phyloP scores from a whole-genome alignment of 2,113 vertebrate genomes.

The Elephantulus edwardii region DNA sequence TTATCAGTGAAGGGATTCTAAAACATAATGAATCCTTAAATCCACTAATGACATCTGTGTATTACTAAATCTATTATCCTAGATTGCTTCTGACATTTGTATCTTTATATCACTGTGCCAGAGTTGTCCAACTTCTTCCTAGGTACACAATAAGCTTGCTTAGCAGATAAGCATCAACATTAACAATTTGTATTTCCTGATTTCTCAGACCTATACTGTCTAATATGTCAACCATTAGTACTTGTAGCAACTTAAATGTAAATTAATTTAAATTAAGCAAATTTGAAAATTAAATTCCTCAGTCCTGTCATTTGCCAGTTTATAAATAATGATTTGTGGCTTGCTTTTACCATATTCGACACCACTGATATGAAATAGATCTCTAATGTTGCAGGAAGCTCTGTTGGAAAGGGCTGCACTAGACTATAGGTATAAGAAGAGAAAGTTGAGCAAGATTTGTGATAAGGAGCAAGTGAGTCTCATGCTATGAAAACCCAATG shows the following conservation, averaged over 20 bases:
- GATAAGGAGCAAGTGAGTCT: neutral
- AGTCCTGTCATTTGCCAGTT: neutral
- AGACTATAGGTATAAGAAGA: neutral
- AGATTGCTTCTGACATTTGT: constrained; percentile 50
- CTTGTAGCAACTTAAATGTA: neutral
- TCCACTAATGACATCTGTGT: constrained; percentile 63
- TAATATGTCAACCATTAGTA: neutral
- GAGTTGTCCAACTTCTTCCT: neutral
- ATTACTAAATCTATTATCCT: constrained; percentile 25
- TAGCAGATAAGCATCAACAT: neutral
- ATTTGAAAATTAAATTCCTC: neutral
- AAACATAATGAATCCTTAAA: constrained; percentile 62
- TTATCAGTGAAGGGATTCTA: constrained; percentile 46
- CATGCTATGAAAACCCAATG: neutral
- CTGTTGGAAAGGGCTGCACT: neutral
- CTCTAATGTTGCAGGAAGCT: neutral
- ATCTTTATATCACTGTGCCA: constrained; percentile 26
- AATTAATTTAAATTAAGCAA: neutral
- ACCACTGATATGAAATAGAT: neutral
- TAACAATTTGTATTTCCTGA: neutral
- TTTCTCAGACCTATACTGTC: neutral
- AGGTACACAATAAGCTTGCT: neutral
- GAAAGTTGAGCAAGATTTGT: neutral
- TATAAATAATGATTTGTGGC: neutral
- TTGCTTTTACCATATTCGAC: neutral